Conservation (phyloP, 1,140 invertebrate species). For the Adelges cooleyi region DNA sequence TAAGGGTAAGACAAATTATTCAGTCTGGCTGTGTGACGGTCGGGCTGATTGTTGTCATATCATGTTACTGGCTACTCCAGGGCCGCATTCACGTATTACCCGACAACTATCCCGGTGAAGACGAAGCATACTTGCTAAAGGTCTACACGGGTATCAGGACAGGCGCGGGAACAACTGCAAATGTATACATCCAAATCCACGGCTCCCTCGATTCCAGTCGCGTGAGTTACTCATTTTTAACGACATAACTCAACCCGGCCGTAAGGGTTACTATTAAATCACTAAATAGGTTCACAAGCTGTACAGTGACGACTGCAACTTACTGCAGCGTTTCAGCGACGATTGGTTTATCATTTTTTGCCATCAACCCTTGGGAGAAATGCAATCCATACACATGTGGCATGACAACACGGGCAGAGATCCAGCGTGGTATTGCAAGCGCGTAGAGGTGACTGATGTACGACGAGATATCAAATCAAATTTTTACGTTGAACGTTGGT, state of each 20-base stretch:
- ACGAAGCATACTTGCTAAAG: background rate
- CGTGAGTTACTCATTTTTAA: no score
- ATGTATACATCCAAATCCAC: background rate
- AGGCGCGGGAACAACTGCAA: background rate
- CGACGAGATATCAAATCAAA: background rate
- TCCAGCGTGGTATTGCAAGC: conserved; percentile 30
- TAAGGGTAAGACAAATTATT: background rate
- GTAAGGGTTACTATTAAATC: no score
- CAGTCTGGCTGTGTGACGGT: no score
- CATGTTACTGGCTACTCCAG: background rate
- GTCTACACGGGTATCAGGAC: background rate
- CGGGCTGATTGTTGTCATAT: no score
- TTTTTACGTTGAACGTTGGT: conserved; percentile 2
- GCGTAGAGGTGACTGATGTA: background rate
- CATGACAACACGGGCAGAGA: conserved; percentile 25
- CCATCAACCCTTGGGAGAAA: conserved; percentile 12
- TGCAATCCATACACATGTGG: conserved; percentile 30
- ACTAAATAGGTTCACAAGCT: conserved; percentile 29
- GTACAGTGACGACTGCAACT: background rate
- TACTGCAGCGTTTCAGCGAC: conserved; percentile 26
- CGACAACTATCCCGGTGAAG: background rate
- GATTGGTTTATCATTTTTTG: conserved; percentile 32
- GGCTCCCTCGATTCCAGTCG: background rate
- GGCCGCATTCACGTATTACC: background rate
- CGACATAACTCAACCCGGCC: no score